Conservation (phyloP, 2,888 invertebrate genomes). For the Coleophora deauratella region DNA sequence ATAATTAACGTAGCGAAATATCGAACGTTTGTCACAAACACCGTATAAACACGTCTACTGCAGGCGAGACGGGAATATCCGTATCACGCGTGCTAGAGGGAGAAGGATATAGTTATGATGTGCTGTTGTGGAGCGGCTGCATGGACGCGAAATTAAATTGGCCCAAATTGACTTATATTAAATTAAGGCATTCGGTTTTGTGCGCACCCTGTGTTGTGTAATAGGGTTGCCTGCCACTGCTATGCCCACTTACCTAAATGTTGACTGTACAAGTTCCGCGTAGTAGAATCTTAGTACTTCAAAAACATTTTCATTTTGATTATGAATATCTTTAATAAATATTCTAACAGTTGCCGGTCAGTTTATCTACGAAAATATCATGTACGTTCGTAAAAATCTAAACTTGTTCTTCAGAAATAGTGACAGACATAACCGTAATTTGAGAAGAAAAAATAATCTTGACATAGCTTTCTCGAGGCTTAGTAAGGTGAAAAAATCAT, state of each 20-base stretch:
- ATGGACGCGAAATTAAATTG: conserved; percentile 65
- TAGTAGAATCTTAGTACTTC: no score
- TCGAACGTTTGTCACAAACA: conserved; percentile 27
- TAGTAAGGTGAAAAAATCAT: no score
- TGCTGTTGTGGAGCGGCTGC: conserved; percentile 40
- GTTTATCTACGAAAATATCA: no score
- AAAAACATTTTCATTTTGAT: no score
- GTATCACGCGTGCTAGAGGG: conserved; percentile 10
- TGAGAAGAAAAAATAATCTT: no score
- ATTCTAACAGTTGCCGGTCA: no score
- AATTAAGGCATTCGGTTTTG: conserved; percentile 68
- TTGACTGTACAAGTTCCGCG: neutral
- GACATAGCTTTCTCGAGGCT: no score
- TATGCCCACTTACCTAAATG: neutral
- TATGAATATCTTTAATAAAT: no score
- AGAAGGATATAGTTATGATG: conserved; percentile 32
- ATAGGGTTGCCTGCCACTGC: conserved; percentile 30
- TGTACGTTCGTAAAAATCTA: no score
- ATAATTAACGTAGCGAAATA: conserved; percentile 16
- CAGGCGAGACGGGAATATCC: conserved; percentile 19
- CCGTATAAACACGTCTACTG: conserved; percentile 23
- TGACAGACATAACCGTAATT: no score
- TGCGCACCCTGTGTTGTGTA: conserved; percentile 42
- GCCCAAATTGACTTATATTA: conserved; percentile 68
- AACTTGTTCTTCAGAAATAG: no score